Percentiles rank a stretch among this genome's conserved stretches.
Evolutionary conservation across 1,140 invertebrate genomes (phyloP).

Genomic region (Pissodes strobi): DNA sequence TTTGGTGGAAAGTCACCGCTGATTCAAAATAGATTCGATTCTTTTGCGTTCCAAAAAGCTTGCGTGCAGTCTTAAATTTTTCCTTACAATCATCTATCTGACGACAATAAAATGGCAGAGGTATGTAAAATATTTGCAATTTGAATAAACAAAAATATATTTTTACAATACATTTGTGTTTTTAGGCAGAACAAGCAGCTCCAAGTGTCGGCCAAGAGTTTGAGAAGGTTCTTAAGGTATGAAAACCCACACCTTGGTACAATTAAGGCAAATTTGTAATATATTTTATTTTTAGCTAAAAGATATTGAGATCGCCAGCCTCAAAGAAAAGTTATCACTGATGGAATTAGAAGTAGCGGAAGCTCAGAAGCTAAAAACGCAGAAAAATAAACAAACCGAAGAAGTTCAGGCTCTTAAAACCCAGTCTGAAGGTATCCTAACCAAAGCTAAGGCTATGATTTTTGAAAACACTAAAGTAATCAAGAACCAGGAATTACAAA

Average conservation of each 20-base stretch:
- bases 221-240: slow-evolving; percentile 18
- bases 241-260: background rate
- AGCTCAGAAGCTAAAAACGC: slow-evolving; percentile 42
- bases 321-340: slow-evolving; percentile 41
- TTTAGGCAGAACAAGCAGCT: background rate
- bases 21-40: slow-evolving; percentile 26
- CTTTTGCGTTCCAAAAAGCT: slow-evolving; percentile 22
- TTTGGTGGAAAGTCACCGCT: background rate
- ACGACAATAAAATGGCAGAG: slow-evolving; percentile 24
- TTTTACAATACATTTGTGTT: background rate
- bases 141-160: background rate
- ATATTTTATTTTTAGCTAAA: slow-evolving; percentile 34
- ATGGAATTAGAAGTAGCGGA: slow-evolving; percentile 46
- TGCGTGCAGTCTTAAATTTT: background rate
- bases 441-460: slow-evolving; percentile 66
- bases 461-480: slow-evolving; percentile 72
- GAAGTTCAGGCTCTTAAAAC: slow-evolving; percentile 54
- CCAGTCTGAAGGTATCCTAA: slow-evolving; percentile 60
- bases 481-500: slow-evolving; percentile 75
- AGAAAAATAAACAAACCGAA: slow-evolving; percentile 42
- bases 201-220: slow-evolving; percentile 13
- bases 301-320: slow-evolving; percentile 44
- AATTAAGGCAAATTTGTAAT: background rate
- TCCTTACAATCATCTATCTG: background rate
- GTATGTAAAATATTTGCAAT: background rate